These are phyloP conservation scores for Holotrichia oblita DNA, from an alignment of 1,140 invertebrate genomes.

Conservation along the genomic window DNA sequence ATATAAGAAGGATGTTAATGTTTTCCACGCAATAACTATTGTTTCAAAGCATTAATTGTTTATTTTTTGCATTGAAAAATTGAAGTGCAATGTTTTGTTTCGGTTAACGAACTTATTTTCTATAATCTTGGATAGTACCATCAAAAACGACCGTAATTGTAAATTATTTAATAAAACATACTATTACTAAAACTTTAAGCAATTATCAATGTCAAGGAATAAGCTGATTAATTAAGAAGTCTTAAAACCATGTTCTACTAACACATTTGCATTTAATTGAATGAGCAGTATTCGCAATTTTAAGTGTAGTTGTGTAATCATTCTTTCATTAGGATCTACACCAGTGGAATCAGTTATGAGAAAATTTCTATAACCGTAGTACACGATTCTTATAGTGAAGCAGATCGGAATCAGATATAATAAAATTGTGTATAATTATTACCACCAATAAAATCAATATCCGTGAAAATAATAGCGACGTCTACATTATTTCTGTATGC, in stretches of 20 bases:
- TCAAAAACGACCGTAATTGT: too few species aligned
- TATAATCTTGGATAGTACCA: too few species aligned
- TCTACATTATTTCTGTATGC: too few species aligned
- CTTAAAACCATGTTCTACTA: background rate
- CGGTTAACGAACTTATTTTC: too few species aligned
- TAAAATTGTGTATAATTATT: background rate
- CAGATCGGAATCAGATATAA: background rate
- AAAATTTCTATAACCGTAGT: background rate
- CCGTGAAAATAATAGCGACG: background rate
- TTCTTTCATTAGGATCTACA: background rate
- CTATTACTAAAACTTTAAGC: background rate
- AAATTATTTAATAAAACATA: too few species aligned
- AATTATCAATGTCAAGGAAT: background rate
- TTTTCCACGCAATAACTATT: too few species aligned
- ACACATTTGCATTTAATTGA: background rate
- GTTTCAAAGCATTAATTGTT: too few species aligned
- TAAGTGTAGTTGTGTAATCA: background rate
- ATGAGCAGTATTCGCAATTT: background rate
- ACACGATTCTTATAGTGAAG: background rate
- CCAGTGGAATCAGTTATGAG: background rate
- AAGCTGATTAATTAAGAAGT: background rate
- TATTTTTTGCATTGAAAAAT: too few species aligned
- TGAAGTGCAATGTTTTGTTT: too few species aligned
- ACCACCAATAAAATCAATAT: background rate
- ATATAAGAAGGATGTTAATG: too few species aligned